Evolutionary conservation across 2,113 vertebrate genomes (phyloP), one percentile per base, ranked within the genome.

Genomic region (Channa maculata): DNA sequence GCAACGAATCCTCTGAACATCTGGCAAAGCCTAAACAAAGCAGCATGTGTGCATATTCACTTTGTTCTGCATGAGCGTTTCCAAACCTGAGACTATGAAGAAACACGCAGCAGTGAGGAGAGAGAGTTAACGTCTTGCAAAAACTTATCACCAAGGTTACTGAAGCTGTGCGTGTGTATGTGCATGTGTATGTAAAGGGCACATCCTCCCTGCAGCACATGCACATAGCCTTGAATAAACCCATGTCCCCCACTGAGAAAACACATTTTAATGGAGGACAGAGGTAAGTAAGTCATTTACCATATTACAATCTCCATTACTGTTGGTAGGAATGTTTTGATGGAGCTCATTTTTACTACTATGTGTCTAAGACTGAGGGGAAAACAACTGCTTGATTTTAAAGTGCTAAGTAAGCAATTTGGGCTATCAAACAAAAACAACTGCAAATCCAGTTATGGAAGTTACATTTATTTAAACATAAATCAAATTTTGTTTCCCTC

Each of bases 341-440:
- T 54, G 80, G 65, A 77, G 83, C 49, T 75, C 36, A 58, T 78
- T 82, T 80, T 63, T 57, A 11, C 43, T 2, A 3, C n/a, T n/a
- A 14, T 62, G 55, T 71, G 60, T 78, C 44, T 46, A 7, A 38
- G 39, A 41, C 53, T 11, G 53, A 76, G 41, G 53, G 50, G 85
- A 75, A 82, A 41, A 63, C 58, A 77, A 77, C 44, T 59, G 58
- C 67, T 74, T 5, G 12, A 34, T 77, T 77, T 78, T 46, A 72
- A 78, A 82, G 60, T 45, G 38, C 51, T 33, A 76, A 77, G 66
- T 83, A 83, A 87, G 89, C 81, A 66, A 76, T 84, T 65, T 37
- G 53, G 37, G 43, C 69, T 77, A 86, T 82, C 71, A 82, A 85
- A 91, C 58, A 46, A 77, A 91, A 86, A 85, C 81, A 86, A 72